Percentiles rank a stretch among this genome's conserved stretches.
Conservation (phyloP, 2,888 invertebrate species). For the Spicauda simplicius region DNA sequence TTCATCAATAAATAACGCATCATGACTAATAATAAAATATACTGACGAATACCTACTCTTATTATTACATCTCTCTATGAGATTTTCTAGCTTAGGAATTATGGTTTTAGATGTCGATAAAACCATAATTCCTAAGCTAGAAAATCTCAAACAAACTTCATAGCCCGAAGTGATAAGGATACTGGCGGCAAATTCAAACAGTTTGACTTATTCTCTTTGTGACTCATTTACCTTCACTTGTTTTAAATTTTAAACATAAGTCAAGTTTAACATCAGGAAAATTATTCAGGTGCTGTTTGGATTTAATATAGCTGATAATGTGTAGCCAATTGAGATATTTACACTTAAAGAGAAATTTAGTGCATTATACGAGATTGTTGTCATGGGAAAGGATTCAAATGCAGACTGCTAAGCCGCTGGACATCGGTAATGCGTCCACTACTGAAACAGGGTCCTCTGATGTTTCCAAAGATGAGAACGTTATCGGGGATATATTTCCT, state of each 20-base stretch:
- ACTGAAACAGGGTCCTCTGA: constrained; percentile 39
- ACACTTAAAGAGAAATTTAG: constrained; percentile 53
- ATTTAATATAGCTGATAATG: constrained; percentile 25
- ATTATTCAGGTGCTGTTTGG: constrained; percentile 28
- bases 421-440: constrained; percentile 41
- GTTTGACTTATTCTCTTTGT: background rate
- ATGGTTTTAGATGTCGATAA: no score
- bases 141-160: no score
- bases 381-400: constrained; percentile 44
- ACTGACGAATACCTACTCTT: no score
- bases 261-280: constrained; percentile 22
- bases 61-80: no score
- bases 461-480: constrained; percentile 39
- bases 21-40: no score
- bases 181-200: constrained; percentile 23
- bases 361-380: constrained; percentile 46
- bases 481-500: constrained; percentile 58
- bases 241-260: constrained; percentile 22
- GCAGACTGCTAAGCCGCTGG: constrained; percentile 53
- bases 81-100: no score
- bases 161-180: background rate
- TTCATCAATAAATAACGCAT: no score
- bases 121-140: no score
- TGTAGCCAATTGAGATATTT: constrained; percentile 26
- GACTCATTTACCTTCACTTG: constrained; percentile 16